Conservation (phyloP, 2,113 vertebrate species). For the Brachypodius melanocephalos region DNA sequence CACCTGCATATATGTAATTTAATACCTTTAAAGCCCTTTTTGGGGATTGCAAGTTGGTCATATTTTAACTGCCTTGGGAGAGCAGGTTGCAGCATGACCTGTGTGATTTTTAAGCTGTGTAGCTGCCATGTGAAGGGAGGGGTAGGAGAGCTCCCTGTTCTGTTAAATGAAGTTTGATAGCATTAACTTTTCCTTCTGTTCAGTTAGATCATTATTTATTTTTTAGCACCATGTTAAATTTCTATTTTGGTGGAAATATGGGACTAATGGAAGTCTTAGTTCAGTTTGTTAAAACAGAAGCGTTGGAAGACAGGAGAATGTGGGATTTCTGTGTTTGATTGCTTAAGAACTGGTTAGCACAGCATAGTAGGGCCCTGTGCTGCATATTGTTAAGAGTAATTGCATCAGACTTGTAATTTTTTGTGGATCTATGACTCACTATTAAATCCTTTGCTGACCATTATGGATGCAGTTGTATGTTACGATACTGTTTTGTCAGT, state of each 20-base stretch:
- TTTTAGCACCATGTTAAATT: neutral
- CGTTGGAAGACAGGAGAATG: neutral
- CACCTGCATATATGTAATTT: constrained; percentile 22
- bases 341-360: neutral
- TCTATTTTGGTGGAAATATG: neutral
- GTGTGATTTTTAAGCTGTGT: neutral
- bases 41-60: neutral
- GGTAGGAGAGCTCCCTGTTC: neutral
- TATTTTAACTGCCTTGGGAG: constrained; percentile 5
- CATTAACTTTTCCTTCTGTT: neutral
- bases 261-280: neutral
- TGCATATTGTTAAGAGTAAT: neutral
- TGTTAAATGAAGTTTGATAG: neutral
- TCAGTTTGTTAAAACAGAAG: neutral
- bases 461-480: neutral
- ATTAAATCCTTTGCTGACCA: neutral
- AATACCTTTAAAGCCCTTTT: constrained; percentile 23
- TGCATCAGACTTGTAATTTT: neutral
- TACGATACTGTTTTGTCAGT: neutral
- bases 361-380: neutral
- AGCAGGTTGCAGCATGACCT: constrained; percentile 35
- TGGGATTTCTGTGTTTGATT: neutral
- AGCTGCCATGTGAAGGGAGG: neutral
- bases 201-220: neutral
- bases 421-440: neutral